phyloP scores from a whole-genome alignment of 2,797 vertebrate genomes.

The Triplophysa yarkandensis region DNA sequence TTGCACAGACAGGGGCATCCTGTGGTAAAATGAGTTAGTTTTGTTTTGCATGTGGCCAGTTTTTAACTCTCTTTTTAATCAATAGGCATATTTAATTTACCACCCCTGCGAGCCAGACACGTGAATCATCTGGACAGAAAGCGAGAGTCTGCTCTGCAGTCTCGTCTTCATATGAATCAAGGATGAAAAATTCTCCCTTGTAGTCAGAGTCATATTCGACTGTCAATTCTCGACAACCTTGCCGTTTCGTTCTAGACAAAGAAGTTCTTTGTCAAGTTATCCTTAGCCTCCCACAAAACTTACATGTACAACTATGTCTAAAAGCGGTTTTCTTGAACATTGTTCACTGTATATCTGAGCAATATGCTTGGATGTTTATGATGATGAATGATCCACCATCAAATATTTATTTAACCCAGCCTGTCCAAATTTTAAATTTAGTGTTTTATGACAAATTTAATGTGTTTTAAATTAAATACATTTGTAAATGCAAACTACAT shows the following conservation, averaged over 20 bases:
- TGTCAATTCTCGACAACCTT: conserved; percentile 28
- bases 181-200: not conserved
- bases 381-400: conserved; percentile 32
- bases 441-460: no score
- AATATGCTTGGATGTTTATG: conserved; percentile 24
- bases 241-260: not conserved
- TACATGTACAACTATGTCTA: not conserved
- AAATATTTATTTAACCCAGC: conserved; percentile 24
- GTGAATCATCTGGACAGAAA: conserved; percentile 30
- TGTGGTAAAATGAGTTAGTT: conserved; percentile 2
- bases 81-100: conserved; percentile 29
- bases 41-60: not conserved
- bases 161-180: conserved; percentile 45
- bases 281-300: not conserved
- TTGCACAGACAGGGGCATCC: conserved; percentile 19
- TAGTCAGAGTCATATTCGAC: conserved; percentile 15
- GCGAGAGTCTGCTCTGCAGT: conserved; percentile 33
- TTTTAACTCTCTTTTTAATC: conserved; percentile 15
- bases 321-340: conserved; percentile 30
- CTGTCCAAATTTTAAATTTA: no score
- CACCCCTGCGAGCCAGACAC: conserved; percentile 25
- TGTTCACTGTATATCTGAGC: conserved; percentile 23
- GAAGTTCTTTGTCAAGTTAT: conserved; percentile 7
- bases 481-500: not conserved
- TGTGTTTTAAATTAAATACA: no score